A percentile compares a stretch with the other conserved stretches of the same genome.
These are phyloP conservation scores for Crossaster papposus DNA, from an alignment of 53 echinoderm and acorn worm genomes.

Conservation along the genomic window DNA sequence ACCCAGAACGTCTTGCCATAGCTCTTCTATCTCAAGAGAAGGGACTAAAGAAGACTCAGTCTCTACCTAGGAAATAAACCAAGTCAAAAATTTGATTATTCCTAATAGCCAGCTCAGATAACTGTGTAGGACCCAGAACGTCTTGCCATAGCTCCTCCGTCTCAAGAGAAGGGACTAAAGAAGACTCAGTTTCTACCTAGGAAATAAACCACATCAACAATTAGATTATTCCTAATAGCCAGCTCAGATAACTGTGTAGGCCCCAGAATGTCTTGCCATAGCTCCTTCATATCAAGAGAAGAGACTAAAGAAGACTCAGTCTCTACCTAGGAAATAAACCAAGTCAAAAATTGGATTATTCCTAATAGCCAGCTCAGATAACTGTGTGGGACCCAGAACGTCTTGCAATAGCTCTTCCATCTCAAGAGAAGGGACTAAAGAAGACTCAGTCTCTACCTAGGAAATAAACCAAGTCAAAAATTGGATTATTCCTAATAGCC, in stretches of 20 bases:
- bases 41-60: constrained; percentile 83
- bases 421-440: constrained; percentile 79
- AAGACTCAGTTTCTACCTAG: constrained; percentile 85
- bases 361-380: constrained; percentile 87
- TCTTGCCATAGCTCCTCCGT: constrained; percentile 93
- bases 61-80: constrained; percentile 65
- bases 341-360: too few relatives aligned
- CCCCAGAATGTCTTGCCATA: constrained; percentile 91
- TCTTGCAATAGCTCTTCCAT: constrained; percentile 92
- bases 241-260: constrained; percentile 91
- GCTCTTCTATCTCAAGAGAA: constrained; percentile 83
- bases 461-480: not conserved
- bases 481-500: too few relatives aligned
- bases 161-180: constrained; percentile 79
- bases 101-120: constrained; percentile 87
- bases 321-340: constrained; percentile 65
- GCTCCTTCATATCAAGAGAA: constrained; percentile 83
- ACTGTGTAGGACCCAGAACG: constrained; percentile 87
- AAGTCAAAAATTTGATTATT: too few relatives aligned
- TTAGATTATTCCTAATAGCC: too few relatives aligned
- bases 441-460: constrained; percentile 85
- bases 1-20: constrained; percentile 91
- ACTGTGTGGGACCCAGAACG: constrained; percentile 87
- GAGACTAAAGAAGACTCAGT: constrained; percentile 82
- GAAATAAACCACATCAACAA: not conserved